Evolutionary conservation across 2,113 vertebrate genomes (phyloP).

Genomic region (Esox niger): DNA sequence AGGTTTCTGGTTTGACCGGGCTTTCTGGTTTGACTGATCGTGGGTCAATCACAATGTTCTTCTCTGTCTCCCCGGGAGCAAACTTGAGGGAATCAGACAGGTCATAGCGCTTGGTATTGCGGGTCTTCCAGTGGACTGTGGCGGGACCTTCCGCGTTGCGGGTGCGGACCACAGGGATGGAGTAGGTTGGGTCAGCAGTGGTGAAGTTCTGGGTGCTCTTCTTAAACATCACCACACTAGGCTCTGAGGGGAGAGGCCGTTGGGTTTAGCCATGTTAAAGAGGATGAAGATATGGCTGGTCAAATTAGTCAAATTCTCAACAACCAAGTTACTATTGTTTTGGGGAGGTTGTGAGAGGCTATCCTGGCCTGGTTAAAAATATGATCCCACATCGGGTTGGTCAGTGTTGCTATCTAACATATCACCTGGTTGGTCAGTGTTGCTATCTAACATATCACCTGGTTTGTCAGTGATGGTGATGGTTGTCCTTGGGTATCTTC

Average conservation of each 20-base stretch:
- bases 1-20: slow-evolving; percentile 54
- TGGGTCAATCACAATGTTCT: slow-evolving; percentile 66
- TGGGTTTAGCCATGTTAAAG: background rate
- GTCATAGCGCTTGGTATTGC: slow-evolving; percentile 62
- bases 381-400: slow-evolving; percentile 63
- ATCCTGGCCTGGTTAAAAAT: too few relatives aligned
- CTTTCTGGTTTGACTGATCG: slow-evolving; percentile 29
- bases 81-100: slow-evolving; percentile 62
- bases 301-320: too few relatives aligned
- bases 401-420: slow-evolving; percentile 54
- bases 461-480: slow-evolving; percentile 81
- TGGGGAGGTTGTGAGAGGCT: too few relatives aligned
- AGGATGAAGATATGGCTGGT: too few relatives aligned
- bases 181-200: slow-evolving; percentile 58
- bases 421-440: slow-evolving; percentile 73
- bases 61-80: slow-evolving; percentile 66
- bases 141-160: slow-evolving; percentile 54
- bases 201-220: slow-evolving; percentile 66
- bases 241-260: slow-evolving; percentile 46
- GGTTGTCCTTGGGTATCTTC: slow-evolving; percentile 82
- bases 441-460: slow-evolving; percentile 72
- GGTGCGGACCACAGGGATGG: slow-evolving; percentile 69
- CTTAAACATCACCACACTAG: slow-evolving; percentile 70
- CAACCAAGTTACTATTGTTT: too few relatives aligned
- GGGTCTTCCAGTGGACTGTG: slow-evolving; percentile 69